phyloP scores from a whole-genome alignment of 2,113 vertebrate genomes.

The Circaetus cinerascens region DNA sequence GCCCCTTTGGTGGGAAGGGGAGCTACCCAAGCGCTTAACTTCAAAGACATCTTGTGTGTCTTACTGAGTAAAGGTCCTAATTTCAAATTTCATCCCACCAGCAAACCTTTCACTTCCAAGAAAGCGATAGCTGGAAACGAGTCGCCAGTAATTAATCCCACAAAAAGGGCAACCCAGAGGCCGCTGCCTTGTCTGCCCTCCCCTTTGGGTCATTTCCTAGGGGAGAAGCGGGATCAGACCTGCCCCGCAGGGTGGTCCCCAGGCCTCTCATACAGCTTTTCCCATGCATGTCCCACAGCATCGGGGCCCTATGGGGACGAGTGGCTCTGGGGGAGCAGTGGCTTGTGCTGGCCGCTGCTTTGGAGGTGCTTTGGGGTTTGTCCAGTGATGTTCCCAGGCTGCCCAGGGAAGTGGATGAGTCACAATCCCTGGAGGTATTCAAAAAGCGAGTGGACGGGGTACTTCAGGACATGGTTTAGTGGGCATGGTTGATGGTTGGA shows the following conservation, averaged over 20 bases:
- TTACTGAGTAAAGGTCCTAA: not conserved
- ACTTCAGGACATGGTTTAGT: too few species aligned
- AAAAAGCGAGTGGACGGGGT: too few species aligned
- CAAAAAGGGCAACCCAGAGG: not conserved
- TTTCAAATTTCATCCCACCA: not conserved
- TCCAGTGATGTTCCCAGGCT: not conserved
- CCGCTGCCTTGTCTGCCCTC: not conserved
- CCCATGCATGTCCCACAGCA: fast-evolving
- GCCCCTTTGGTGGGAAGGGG: not conserved
- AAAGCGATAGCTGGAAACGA: not conserved
- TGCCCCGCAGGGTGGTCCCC: not conserved
- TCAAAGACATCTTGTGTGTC: not conserved
- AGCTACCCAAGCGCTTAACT: not conserved
- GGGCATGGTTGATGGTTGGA: too few species aligned
- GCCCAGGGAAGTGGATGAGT: too few species aligned
- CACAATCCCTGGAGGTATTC: too few species aligned
- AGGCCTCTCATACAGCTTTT: not conserved
- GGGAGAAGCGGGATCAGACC: not conserved
- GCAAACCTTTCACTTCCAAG: not conserved
- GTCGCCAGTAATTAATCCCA: not conserved
- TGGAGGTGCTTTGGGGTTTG: not conserved
- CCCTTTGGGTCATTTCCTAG: not conserved
- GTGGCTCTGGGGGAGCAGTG: not conserved
- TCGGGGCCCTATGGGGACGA: fast-evolving
- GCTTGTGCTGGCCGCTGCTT: not conserved